Conservation (phyloP, 2,113 vertebrate species). For the Conger conger region DNA sequence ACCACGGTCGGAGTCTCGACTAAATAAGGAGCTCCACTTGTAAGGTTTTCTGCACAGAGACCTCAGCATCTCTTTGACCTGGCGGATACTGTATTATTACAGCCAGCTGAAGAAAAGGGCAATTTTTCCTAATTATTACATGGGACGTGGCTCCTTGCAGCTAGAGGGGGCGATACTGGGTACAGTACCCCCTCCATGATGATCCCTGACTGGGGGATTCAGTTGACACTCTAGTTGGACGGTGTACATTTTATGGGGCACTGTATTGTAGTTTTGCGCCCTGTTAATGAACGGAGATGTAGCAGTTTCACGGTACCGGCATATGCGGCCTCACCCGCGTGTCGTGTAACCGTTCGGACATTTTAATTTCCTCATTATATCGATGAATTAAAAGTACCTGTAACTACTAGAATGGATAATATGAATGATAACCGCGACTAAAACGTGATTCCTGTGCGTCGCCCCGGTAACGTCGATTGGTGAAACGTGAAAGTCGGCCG, state of each 20-base stretch:
- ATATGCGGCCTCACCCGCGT: conserved; percentile 36
- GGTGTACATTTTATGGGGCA: not conserved
- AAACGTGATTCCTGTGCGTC: conserved; percentile 36
- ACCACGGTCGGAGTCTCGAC: not conserved
- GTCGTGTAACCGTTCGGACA: conserved; percentile 43
- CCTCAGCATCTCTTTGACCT: not conserved
- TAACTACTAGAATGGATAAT: not conserved
- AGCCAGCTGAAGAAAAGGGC: not conserved
- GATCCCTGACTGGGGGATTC: not conserved
- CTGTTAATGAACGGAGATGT: not conserved
- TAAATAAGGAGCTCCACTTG: not conserved
- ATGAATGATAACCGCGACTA: conserved; percentile 42
- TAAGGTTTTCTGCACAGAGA: not conserved
- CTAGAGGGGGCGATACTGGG: not conserved
- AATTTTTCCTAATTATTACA: not conserved
- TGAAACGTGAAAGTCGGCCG: conserved; percentile 37
- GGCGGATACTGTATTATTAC: not conserved
- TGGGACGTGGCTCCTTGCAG: not conserved
- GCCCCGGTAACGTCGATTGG: conserved; percentile 43
- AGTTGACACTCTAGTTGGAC: not conserved
- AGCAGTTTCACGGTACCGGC: not conserved
- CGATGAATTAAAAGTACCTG: not conserved
- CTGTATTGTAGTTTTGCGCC: not conserved
- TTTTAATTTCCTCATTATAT: conserved; percentile 29
- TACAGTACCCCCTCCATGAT: not conserved